Percentiles rank a stretch among this genome's conserved stretches.
Conservation (phyloP, 30 jellyfish, hydroid and myxozoan species). For the Turritopsis dohrnii region DNA sequence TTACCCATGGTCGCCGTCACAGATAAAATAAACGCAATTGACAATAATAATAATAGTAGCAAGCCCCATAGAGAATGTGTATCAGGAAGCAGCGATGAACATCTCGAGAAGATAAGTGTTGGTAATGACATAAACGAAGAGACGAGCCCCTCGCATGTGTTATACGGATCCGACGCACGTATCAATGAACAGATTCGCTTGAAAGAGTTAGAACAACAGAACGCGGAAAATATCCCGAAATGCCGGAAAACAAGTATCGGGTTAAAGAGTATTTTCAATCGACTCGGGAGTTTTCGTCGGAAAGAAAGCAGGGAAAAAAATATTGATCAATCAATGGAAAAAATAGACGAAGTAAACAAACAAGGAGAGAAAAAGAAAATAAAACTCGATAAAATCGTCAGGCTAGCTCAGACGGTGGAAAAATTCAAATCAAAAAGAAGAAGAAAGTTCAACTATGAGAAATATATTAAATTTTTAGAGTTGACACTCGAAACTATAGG, state of each 20-base stretch:
- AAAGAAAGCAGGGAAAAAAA: not conserved
- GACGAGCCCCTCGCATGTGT: not conserved
- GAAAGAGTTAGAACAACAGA: conserved; percentile 1
- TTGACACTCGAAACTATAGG: conserved; percentile 38
- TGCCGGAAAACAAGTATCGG: not conserved
- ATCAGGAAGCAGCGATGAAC: not conserved
- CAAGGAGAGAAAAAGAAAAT: not conserved
- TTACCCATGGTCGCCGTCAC: not conserved
- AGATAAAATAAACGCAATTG: not conserved
- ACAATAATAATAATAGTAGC: not conserved
- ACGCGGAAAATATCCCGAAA: not conserved
- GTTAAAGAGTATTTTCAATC: not conserved
- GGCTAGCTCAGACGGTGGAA: conserved; percentile 1
- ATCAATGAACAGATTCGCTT: conserved; percentile 4
- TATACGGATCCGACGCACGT: not conserved
- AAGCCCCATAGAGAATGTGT: not conserved
- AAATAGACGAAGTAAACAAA: not conserved
- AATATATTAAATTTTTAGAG: conserved; percentile 34
- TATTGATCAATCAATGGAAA: not conserved
- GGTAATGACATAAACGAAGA: not conserved
- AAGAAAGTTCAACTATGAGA: conserved; percentile 43
- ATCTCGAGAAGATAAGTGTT: too few relatives aligned
- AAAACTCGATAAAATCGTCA: not conserved
- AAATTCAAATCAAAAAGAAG: not conserved
- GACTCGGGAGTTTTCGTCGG: not conserved